Conservation (phyloP, 2,113 vertebrate genomes). For the Ptychochromis oligacanthus region DNA sequence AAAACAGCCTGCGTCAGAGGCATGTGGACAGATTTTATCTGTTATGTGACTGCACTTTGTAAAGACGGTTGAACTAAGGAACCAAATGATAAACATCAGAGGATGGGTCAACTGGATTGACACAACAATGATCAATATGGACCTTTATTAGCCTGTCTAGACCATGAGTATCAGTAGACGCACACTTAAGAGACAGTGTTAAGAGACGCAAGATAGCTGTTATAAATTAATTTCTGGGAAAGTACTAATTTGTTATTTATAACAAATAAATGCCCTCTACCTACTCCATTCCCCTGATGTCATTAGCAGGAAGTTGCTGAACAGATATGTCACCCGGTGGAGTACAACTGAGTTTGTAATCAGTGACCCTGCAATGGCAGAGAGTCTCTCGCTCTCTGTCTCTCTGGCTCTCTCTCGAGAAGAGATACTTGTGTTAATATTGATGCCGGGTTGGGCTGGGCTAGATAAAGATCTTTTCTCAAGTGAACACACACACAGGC, state of each 20-base stretch:
- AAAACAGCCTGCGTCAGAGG: background rate
- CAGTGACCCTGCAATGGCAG: slow-evolving; percentile 69
- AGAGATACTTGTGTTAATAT: slow-evolving; percentile 60
- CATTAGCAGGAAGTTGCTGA: slow-evolving; percentile 68
- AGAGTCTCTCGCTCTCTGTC: slow-evolving; percentile 48
- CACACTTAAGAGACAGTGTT: background rate
- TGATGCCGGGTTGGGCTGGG: slow-evolving; percentile 49
- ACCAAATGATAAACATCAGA: background rate
- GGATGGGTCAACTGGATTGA: background rate
- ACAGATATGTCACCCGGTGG: slow-evolving; percentile 64
- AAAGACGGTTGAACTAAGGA: background rate
- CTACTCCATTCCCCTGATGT: slow-evolving; percentile 61
- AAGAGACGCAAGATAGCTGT: background rate
- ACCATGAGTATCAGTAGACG: background rate
- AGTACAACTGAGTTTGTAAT: slow-evolving; percentile 75
- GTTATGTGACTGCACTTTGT: background rate
- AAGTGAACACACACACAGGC: slow-evolving; percentile 49
- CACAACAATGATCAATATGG: background rate
- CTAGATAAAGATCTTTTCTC: slow-evolving; percentile 65
- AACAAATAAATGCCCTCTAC: slow-evolving; percentile 11
- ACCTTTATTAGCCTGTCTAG: background rate
- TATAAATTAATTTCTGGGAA: background rate
- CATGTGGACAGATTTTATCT: background rate
- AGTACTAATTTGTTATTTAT: background rate
- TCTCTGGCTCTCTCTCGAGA: slow-evolving; percentile 46